Evolutionary conservation across 64 coral and sea anemone species (phyloP).

Genomic region (Acropora yongei): DNA sequence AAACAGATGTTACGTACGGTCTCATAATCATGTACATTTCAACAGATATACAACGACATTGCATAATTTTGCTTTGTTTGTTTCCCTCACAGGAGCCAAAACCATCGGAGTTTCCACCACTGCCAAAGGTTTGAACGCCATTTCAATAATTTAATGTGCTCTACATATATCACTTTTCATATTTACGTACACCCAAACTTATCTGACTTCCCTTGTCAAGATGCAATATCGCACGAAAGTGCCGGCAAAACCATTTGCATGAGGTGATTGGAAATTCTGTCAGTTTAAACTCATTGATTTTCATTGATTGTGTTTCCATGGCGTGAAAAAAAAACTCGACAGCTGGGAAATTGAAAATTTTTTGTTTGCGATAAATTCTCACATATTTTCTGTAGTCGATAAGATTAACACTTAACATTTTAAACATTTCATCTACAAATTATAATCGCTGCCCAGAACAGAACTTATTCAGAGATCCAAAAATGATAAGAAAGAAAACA

Average conservation of each 20-base stretch:
- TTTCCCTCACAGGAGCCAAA: slow-evolving; percentile 39
- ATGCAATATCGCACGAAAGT: background rate
- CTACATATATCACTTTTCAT: no score
- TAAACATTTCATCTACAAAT: background rate
- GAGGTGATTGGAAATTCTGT: background rate
- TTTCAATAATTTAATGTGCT: background rate
- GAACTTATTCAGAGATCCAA: no score
- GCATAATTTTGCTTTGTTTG: background rate
- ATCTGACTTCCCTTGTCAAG: background rate
- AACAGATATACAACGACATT: background rate
- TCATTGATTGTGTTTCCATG: background rate
- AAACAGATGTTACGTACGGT: no score
- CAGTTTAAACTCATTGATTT: background rate
- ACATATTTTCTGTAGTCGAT: background rate
- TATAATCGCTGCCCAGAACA: no score
- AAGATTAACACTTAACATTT: no score
- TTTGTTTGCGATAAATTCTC: background rate
- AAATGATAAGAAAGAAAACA: no score
- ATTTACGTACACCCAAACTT: no score
- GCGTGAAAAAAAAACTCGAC: background rate
- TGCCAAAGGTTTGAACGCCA: slow-evolving; percentile 16
- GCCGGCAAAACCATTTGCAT: background rate
- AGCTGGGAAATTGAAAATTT: background rate
- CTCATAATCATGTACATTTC: background rate
- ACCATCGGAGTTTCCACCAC: slow-evolving; percentile 16